These are phyloP conservation scores for Phymatocera aterrima DNA, from an alignment of 2,888 invertebrate species.

Conservation along the genomic window DNA sequence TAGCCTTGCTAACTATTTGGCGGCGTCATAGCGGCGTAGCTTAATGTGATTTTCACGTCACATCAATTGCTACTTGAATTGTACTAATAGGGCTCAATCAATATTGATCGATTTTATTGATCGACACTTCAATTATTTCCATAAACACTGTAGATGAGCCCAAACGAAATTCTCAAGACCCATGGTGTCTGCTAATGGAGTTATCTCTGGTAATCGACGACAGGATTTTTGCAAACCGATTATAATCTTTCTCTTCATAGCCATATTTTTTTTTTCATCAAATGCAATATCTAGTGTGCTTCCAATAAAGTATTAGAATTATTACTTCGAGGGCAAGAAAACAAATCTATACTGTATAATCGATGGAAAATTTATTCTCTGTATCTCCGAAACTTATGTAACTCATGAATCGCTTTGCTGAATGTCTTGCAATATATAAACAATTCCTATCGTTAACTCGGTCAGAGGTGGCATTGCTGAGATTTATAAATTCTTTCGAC, in stretches of 20 bases:
- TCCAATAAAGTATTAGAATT: not conserved
- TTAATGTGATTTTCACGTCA: constrained; percentile 28
- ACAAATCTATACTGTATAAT: not conserved
- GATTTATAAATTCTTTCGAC: constrained; percentile 68
- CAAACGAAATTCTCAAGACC: not conserved
- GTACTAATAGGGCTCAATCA: constrained; percentile 16
- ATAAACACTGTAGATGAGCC: constrained; percentile 7
- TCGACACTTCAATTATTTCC: not conserved
- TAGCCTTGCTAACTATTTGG: constrained; percentile 5
- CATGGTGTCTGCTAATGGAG: not conserved
- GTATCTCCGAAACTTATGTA: not conserved
- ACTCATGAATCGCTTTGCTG: constrained; percentile 12
- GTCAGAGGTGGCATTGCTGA: constrained; percentile 67
- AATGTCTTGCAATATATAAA: constrained; percentile 21
- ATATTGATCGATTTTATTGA: constrained; percentile 24
- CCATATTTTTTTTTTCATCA: not conserved
- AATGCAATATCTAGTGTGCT: not conserved
- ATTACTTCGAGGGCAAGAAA: not conserved
- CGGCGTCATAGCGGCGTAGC: not conserved
- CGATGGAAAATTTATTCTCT: not conserved
- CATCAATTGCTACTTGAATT: constrained; percentile 23
- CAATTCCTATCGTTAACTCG: constrained; percentile 46
- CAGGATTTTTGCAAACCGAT: not conserved
- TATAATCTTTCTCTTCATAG: not conserved
- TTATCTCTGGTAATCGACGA: not conserved